A percentile compares a stretch with the other conserved stretches of the same genome.
Conservation (phyloP, 2,113 vertebrate genomes). For the Hippocampus barbouri region DNA sequence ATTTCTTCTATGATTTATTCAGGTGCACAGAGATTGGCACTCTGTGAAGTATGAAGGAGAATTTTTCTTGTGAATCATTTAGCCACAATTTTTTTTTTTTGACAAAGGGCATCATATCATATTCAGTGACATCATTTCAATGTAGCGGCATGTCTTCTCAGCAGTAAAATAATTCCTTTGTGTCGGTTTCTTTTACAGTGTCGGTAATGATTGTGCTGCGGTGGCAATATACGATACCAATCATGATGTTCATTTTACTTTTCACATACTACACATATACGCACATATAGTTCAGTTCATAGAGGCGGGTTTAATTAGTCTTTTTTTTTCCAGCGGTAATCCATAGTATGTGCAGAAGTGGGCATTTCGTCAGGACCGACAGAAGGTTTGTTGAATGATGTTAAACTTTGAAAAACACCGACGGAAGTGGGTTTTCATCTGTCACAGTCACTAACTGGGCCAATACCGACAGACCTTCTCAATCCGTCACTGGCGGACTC, state of each 20-base stretch:
- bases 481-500: too few species aligned
- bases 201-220: not conserved
- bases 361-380: too few species aligned
- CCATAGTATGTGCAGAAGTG: too few species aligned
- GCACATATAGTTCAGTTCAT: too few species aligned
- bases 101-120: not conserved
- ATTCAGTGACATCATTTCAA: not conserved
- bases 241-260: not conserved
- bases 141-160: not conserved
- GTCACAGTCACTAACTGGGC: too few species aligned
- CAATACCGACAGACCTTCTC: too few species aligned
- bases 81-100: not conserved
- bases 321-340: too few species aligned
- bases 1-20: constrained; percentile 64
- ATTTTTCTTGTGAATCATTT: not conserved
- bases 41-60: constrained; percentile 7
- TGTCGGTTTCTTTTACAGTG: not conserved
- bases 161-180: not conserved
- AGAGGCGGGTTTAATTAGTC: too few species aligned
- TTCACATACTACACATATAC: not conserved
- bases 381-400: too few species aligned
- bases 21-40: constrained; percentile 45
- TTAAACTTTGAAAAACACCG: too few species aligned
- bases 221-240: not conserved
- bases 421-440: too few species aligned